phyloP scores from a whole-genome alignment of 1,140 invertebrate genomes.

The Leptonema lineaticorne region DNA sequence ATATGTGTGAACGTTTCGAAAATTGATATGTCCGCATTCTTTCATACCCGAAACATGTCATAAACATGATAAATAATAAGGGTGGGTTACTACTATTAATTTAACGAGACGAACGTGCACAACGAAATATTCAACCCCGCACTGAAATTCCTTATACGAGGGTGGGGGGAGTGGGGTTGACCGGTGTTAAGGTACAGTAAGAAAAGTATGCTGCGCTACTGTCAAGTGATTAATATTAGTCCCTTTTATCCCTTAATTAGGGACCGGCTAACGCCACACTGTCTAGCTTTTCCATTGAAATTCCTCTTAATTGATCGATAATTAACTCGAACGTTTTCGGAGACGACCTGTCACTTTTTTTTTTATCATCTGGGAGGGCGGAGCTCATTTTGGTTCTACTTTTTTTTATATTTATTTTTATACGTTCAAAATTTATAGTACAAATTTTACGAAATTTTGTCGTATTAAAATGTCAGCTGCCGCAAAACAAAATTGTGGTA shows the following conservation, averaged over 20 bases:
- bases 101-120: slow-evolving; percentile 4
- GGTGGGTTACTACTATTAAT: slow-evolving; percentile 25
- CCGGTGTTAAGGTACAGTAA: no score
- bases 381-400: no score
- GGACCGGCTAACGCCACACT: slow-evolving; percentile 2
- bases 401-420: no score
- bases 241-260: slow-evolving; percentile 26
- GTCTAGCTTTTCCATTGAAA: slow-evolving; percentile 12
- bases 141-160: neutral
- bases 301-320: slow-evolving; percentile 30
- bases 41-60: slow-evolving; percentile 11
- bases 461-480: no score
- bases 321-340: slow-evolving; percentile 9
- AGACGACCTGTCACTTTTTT: neutral
- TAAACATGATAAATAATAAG: slow-evolving; percentile 33
- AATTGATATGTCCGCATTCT: slow-evolving; percentile 34
- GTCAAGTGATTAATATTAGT: slow-evolving; percentile 30
- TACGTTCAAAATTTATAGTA: no score
- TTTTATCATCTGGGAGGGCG: no score
- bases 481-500: no score
- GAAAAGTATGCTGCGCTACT: no score
- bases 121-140: neutral
- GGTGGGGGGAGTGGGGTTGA: slow-evolving; percentile 2
- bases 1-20: neutral
- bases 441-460: no score